These are phyloP conservation scores for Drosophila yakuba DNA, from an alignment of 1,140 invertebrate genomes.

Conservation along the genomic window DNA sequence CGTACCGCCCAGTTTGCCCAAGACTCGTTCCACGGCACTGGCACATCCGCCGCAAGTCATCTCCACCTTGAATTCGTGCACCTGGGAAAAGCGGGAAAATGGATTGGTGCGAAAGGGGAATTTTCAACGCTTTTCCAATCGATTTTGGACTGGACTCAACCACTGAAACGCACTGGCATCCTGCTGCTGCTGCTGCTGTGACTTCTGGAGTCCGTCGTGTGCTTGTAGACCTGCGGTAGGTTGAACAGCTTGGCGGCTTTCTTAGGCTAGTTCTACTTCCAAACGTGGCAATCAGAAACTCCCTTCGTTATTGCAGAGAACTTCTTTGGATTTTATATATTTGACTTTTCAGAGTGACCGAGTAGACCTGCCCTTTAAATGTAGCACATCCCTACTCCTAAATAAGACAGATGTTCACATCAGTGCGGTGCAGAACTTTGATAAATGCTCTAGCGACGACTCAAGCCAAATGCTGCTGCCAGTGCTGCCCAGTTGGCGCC, in stretches of 20 bases:
- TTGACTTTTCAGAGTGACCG: conserved; percentile 2
- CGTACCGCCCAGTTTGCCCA: conserved; percentile 90
- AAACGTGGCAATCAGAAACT: conserved; percentile 25
- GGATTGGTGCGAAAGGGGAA: neutral
- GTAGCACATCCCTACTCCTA: no score
- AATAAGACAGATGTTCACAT: neutral
- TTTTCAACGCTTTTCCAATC: neutral
- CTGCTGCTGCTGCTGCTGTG: conserved; percentile 62
- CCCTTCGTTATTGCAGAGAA: conserved; percentile 4
- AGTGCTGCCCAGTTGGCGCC: neutral
- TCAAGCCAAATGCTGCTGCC: neutral
- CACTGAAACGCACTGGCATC: conserved; percentile 62
- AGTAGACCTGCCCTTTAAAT: neutral
- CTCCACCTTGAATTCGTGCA: conserved; percentile 92
- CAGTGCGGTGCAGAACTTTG: neutral
- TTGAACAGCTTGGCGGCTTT: conserved; percentile 72
- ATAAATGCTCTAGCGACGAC: neutral
- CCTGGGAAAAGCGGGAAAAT: conserved; percentile 84
- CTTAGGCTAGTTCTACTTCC: neutral
- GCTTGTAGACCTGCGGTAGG: conserved; percentile 72
- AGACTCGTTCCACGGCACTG: conserved; percentile 91
- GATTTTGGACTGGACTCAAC: neutral
- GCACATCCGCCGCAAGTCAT: conserved; percentile 97
- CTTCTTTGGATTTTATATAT: conserved; percentile 4
- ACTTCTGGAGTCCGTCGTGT: conserved; percentile 58